These are phyloP conservation scores for Talpa occidentalis DNA, from an alignment of 2,113 vertebrate species.

Conservation along the genomic window DNA sequence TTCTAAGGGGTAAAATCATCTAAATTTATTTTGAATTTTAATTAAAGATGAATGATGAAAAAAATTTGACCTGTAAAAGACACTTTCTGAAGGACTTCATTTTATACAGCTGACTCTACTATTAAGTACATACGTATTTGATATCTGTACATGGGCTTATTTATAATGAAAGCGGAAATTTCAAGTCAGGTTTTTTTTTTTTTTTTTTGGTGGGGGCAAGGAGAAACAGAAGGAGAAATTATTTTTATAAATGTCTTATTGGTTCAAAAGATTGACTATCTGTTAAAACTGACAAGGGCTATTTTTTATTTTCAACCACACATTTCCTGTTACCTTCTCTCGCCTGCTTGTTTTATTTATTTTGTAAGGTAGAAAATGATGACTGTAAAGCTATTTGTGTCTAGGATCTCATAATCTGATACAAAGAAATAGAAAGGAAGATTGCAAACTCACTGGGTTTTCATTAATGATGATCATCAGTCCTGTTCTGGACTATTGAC, in stretches of 20 bases:
- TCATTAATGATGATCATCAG: slow-evolving; percentile 85
- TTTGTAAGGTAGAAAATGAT: slow-evolving; percentile 46
- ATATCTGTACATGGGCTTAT: background rate
- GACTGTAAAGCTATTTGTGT: slow-evolving; percentile 76
- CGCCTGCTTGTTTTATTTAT: slow-evolving; percentile 35
- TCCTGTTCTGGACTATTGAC: slow-evolving; percentile 86
- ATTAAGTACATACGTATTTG: too few relatives aligned
- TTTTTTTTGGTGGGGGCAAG: background rate
- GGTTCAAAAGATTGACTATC: slow-evolving; percentile 21
- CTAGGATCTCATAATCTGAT: slow-evolving; percentile 74
- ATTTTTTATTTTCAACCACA: slow-evolving; percentile 46
- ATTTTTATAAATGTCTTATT: slow-evolving; percentile 42
- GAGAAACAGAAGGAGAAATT: slow-evolving; percentile 15
- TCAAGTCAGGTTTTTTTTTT: background rate
- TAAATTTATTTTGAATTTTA: background rate
- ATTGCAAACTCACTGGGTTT: slow-evolving; percentile 80
- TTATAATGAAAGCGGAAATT: background rate
- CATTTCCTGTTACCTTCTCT: slow-evolving; percentile 1
- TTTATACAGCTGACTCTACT: background rate
- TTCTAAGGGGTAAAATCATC: background rate
- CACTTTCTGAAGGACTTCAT: background rate
- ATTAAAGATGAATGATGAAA: slow-evolving; percentile 27
- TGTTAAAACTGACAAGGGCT: slow-evolving; percentile 26
- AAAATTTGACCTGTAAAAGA: background rate
- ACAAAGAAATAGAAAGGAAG: slow-evolving; percentile 81